Evolutionary conservation across 2,113 vertebrate genomes (phyloP).

Genomic region (Sinosuthora webbiana): DNA sequence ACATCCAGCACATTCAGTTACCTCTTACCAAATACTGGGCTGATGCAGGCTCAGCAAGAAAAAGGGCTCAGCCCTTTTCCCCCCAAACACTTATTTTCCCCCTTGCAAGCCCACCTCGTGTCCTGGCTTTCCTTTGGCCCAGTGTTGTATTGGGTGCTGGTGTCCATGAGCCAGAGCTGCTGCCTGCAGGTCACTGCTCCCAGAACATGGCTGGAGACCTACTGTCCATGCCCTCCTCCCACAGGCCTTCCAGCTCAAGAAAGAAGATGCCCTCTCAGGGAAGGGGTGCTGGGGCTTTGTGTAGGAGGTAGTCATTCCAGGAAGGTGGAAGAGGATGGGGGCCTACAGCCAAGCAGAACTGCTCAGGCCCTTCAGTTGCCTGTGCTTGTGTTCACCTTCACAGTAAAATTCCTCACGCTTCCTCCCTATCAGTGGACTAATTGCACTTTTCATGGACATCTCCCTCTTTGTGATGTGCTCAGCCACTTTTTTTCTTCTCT

Average conservation of each 20-base stretch:
- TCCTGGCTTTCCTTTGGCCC: background rate
- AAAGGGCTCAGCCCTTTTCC: rapidly evolving
- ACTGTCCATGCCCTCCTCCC: background rate
- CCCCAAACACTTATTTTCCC: background rate
- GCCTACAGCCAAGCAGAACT: background rate
- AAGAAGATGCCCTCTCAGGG: background rate
- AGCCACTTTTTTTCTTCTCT: background rate
- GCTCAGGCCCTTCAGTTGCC: background rate
- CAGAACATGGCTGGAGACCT: rapidly evolving
- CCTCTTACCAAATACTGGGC: background rate
- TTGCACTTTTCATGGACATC: background rate
- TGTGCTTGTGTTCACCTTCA: background rate
- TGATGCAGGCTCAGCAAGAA: background rate
- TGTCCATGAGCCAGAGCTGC: background rate
- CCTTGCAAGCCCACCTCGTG: rapidly evolving
- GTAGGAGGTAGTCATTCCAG: rapidly evolving
- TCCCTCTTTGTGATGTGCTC: background rate
- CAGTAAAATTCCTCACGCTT: background rate
- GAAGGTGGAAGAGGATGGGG: background rate
- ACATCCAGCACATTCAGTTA: too few relatives aligned
- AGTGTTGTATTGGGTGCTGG: background rate
- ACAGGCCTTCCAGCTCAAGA: background rate
- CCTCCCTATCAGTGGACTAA: background rate
- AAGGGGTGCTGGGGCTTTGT: background rate
- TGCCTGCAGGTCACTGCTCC: background rate